Percentiles rank a stretch among this genome's conserved stretches.
phyloP scores from a whole-genome alignment of 2,113 vertebrate species.

The Cochlearius cochlearius region DNA sequence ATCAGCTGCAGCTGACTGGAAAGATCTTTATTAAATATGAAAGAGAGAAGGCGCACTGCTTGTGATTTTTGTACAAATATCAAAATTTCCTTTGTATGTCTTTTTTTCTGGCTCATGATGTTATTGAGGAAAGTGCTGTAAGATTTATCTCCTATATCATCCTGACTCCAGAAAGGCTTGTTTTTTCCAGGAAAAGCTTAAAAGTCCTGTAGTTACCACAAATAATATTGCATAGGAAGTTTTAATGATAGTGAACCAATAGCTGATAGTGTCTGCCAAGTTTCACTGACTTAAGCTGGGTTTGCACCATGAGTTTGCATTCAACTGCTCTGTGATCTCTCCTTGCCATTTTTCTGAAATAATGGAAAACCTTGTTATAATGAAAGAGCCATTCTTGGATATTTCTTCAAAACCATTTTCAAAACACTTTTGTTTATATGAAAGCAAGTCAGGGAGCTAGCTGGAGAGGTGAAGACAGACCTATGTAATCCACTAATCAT shows the following conservation, averaged over 20 bases:
- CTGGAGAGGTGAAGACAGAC: neutral
- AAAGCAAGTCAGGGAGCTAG: neutral
- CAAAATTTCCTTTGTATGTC: neutral
- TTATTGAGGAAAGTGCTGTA: neutral
- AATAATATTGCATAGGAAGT: neutral
- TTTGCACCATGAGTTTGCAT: neutral
- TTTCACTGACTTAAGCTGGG: neutral
- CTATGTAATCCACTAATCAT: neutral
- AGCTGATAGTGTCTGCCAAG: neutral
- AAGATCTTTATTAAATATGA: conserved; percentile 71
- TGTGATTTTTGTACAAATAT: conserved; percentile 48
- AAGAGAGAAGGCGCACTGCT: conserved; percentile 15
- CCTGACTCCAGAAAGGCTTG: neutral
- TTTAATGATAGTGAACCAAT: neutral
- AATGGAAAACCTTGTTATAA: neutral
- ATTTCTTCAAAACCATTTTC: neutral
- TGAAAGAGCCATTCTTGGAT: neutral
- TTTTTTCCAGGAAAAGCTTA: neutral
- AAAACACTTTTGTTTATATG: neutral
- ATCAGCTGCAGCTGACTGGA: conserved; percentile 59
- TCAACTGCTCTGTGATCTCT: neutral
- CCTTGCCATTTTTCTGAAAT: neutral
- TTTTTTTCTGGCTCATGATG: neutral
- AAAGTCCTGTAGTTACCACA: neutral
- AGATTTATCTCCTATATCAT: neutral